A percentile compares a stretch with the other conserved stretches of the same genome.
These are phyloP conservation scores for Xestia rhomboidea DNA, from an alignment of 2,888 invertebrate species.

Conservation along the genomic window DNA sequence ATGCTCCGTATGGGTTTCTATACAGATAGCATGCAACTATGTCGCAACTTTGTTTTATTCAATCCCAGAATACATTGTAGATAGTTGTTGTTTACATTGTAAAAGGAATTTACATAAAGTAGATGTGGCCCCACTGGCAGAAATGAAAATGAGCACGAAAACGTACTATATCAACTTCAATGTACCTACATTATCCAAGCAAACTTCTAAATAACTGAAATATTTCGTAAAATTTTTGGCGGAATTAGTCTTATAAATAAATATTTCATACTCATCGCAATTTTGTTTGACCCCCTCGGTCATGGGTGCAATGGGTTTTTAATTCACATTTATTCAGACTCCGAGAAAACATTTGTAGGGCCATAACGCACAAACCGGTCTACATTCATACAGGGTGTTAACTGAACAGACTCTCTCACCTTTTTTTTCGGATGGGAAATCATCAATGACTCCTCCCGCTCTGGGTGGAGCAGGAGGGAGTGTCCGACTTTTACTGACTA, in stretches of 20 bases:
- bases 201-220: not conserved
- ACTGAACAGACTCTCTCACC: too few species aligned
- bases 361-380: not conserved
- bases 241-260: not conserved
- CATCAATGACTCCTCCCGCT: too few species aligned
- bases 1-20: slow-evolving; percentile 35
- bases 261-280: not conserved
- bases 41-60: slow-evolving; percentile 35
- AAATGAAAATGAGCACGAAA: not conserved
- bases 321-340: slow-evolving; percentile 24
- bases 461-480: too few species aligned
- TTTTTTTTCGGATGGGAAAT: too few species aligned
- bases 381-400: too few species aligned
- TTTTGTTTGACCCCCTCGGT: not conserved
- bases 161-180: not conserved
- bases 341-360: slow-evolving; percentile 12
- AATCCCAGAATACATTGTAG: slow-evolving; percentile 15
- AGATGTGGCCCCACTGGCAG: not conserved
- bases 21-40: slow-evolving; percentile 37
- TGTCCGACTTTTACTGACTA: too few species aligned
- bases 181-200: not conserved
- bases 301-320: slow-evolving; percentile 10
- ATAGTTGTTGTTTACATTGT: slow-evolving; percentile 25
- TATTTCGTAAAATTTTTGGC: not conserved
- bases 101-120: slow-evolving; percentile 19